Conservation (phyloP, 2,888 invertebrate genomes). For the Andrena minutula region DNA sequence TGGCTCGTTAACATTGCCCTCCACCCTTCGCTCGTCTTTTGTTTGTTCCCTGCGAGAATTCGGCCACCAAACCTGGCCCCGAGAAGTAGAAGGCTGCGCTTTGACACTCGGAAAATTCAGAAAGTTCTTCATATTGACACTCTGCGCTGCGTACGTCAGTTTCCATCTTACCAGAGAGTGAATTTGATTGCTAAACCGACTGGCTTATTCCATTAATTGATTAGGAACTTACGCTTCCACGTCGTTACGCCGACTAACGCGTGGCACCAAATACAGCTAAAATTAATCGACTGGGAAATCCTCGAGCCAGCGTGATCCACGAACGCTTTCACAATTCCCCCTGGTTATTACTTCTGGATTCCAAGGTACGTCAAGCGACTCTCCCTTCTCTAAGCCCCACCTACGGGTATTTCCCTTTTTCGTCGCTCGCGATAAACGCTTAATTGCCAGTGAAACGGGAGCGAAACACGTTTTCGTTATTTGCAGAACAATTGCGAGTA, state of each 20-base stretch:
- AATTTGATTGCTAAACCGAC: constrained; percentile 47
- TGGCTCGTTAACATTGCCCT: constrained; percentile 3
- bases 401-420: neutral
- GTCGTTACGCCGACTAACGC: constrained; percentile 33
- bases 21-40: neutral
- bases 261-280: constrained; percentile 7
- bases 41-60: neutral
- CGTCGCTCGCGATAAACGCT: neutral
- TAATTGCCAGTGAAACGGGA: constrained; percentile 12
- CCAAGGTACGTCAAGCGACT: neutral
- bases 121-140: constrained; percentile 17
- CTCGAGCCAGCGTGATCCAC: neutral
- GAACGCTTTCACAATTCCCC: neutral
- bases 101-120: neutral
- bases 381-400: neutral
- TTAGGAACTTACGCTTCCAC: constrained; percentile 40
- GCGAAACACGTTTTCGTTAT: neutral
- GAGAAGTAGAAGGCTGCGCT: neutral
- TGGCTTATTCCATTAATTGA: constrained; percentile 57
- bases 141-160: constrained; percentile 18
- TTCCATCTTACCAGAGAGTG: constrained; percentile 48
- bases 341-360: constrained; percentile 4
- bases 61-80: too few species aligned
- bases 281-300: constrained; percentile 41
- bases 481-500: neutral